A percentile compares a stretch with the other conserved stretches of the same genome.
Conservation (phyloP, 2,888 invertebrate species). For the Apamea sordens region DNA sequence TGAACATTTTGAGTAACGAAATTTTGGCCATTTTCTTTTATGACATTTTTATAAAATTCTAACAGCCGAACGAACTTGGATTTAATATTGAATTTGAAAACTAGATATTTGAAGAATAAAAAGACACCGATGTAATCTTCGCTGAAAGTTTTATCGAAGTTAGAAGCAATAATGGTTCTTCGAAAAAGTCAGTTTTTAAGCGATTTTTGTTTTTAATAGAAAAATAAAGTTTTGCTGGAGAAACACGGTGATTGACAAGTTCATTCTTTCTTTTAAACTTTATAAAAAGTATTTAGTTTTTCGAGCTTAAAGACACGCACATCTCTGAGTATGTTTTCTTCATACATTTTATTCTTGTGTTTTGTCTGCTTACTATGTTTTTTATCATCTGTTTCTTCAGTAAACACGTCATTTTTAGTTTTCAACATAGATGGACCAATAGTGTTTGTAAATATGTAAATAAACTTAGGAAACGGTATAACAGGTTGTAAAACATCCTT, state of each 20-base stretch:
- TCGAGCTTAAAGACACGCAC: constrained; percentile 34
- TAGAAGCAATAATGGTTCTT: constrained; percentile 76
- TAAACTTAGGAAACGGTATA: constrained; percentile 82
- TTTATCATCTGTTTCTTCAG: constrained; percentile 53
- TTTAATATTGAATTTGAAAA: constrained; percentile 68
- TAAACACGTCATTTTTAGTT: constrained; percentile 69
- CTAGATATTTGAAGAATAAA: constrained; percentile 67
- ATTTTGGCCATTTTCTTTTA: constrained; percentile 50
- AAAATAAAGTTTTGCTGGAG: constrained; percentile 54
- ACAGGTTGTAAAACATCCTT: constrained; percentile 81
- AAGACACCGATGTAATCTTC: constrained; percentile 76
- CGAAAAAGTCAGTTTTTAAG: constrained; percentile 55
- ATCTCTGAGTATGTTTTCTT: background rate
- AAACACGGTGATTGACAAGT: constrained; percentile 41
- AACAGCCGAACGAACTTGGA: constrained; percentile 68
- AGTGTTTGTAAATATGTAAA: constrained; percentile 89
- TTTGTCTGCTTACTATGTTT: constrained; percentile 20
- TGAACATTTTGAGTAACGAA: constrained; percentile 52
- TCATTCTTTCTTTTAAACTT: constrained; percentile 16
- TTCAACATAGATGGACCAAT: constrained; percentile 89
- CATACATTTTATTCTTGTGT: background rate
- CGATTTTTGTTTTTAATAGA: constrained; percentile 52
- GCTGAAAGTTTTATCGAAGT: constrained; percentile 70
- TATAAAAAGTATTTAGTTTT: constrained; percentile 2
- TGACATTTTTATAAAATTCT: constrained; percentile 54